phyloP scores from a whole-genome alignment of 2,113 vertebrate genomes.

The Phodopus roborovskii region DNA sequence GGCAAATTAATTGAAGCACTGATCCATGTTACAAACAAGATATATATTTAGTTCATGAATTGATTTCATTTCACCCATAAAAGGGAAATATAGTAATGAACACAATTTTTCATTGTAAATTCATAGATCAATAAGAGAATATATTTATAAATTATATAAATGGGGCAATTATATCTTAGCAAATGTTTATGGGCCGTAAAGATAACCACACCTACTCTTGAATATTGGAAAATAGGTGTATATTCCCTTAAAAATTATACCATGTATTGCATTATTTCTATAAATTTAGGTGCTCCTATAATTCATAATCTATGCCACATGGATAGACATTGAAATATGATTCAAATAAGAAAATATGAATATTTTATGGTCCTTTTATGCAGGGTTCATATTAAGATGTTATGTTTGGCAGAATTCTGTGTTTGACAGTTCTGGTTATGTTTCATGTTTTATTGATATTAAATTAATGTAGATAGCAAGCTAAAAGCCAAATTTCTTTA shows the following conservation, averaged over 20 bases:
- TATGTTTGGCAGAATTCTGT: constrained; percentile 43
- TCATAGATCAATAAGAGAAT: background rate
- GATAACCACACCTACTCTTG: background rate
- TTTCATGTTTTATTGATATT: constrained; percentile 62
- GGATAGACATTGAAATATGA: constrained; percentile 45
- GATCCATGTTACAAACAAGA: background rate
- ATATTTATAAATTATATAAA: background rate
- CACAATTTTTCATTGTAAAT: background rate
- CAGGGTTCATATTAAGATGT: constrained; percentile 48
- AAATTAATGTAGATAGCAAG: constrained; percentile 59
- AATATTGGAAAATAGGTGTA: background rate
- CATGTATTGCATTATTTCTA: constrained; percentile 26
- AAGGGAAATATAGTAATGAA: background rate
- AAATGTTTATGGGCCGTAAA: background rate
- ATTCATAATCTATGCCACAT: constrained; percentile 37
- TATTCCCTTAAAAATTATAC: background rate
- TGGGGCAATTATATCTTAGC: background rate
- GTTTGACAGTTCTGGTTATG: constrained; percentile 51
- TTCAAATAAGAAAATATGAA: constrained; percentile 63
- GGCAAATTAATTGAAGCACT: background rate
- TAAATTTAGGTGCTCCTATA: constrained; percentile 10
- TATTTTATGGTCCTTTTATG: constrained; percentile 41
- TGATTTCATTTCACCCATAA: background rate
- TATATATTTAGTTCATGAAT: background rate
- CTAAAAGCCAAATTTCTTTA: constrained; percentile 39